Evolutionary conservation across 2,888 invertebrate genomes (phyloP).

Genomic region (Nymphalis polychloros): DNA sequence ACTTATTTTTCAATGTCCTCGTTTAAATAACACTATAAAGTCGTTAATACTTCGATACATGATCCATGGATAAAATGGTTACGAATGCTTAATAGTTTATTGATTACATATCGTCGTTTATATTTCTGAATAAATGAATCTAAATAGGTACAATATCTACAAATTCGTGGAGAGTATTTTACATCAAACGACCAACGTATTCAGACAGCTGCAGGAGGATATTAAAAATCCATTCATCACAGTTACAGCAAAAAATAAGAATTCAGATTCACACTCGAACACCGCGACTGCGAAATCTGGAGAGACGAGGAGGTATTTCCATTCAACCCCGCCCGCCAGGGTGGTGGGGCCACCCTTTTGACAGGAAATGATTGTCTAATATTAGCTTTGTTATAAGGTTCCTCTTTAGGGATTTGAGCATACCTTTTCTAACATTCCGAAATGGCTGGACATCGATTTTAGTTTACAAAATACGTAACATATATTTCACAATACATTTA

Average conservation of each 20-base stretch:
- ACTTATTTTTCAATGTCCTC: slow-evolving; percentile 68
- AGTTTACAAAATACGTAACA: slow-evolving; percentile 21
- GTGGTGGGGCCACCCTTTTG: slow-evolving; percentile 70
- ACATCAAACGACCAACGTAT: slow-evolving; percentile 55
- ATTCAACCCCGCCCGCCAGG: slow-evolving; percentile 55
- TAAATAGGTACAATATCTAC: slow-evolving; percentile 7
- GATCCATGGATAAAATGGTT: neutral
- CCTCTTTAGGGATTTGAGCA: slow-evolving; percentile 68
- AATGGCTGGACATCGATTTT: slow-evolving; percentile 28
- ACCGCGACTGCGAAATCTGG: slow-evolving; percentile 74
- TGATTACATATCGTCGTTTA: neutral
- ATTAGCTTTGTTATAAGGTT: slow-evolving; percentile 81
- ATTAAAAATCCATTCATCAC: slow-evolving; percentile 79
- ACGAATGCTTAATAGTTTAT: neutral
- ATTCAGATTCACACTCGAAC: slow-evolving; percentile 76
- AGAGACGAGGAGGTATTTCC: slow-evolving; percentile 73
- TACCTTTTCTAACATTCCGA: slow-evolving; percentile 41
- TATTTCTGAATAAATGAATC: slow-evolving; percentile 7
- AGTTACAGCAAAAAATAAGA: slow-evolving; percentile 71
- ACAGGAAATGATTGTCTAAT: slow-evolving; percentile 82
- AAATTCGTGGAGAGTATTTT: slow-evolving; percentile 51
- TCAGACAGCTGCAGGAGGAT: slow-evolving; percentile 70
- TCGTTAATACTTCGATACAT: neutral
- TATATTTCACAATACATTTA: slow-evolving; percentile 5
- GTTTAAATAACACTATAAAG: slow-evolving; percentile 42